Percentiles rank a stretch among this genome's conserved stretches.
Evolutionary conservation across 2,113 vertebrate species (phyloP).

Genomic region (Nymphicus hollandicus): DNA sequence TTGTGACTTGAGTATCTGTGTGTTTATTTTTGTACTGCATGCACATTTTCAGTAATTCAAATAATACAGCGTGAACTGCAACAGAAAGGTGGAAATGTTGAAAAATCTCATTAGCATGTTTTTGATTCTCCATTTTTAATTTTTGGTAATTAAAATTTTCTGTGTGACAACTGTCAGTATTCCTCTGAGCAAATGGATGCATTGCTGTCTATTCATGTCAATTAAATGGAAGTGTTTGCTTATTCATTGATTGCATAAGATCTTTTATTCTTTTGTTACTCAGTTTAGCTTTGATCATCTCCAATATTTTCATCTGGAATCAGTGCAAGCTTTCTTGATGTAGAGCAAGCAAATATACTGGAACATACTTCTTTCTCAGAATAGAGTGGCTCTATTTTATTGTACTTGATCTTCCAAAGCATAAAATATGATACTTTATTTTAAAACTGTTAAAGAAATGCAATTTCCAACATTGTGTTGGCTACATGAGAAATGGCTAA

Average conservation of each 20-base stretch:
- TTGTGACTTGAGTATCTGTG: background rate
- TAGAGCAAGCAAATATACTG: background rate
- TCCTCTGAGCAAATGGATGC: background rate
- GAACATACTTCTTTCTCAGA: background rate
- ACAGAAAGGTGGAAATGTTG: background rate
- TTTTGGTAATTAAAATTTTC: background rate
- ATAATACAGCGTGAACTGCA: background rate
- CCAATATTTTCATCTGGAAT: background rate
- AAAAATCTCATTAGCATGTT: background rate
- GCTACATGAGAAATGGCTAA: constrained; percentile 32
- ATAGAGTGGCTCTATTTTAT: background rate
- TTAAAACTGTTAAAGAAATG: background rate
- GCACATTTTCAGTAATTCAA: background rate
- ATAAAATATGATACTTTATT: background rate
- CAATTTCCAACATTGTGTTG: background rate
- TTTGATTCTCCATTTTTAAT: background rate
- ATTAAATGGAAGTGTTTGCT: background rate
- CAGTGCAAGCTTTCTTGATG: background rate
- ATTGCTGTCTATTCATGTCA: background rate
- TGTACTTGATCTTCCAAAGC: background rate
- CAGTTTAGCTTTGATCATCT: background rate
- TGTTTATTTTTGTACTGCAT: background rate
- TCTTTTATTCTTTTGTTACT: background rate
- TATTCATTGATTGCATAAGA: background rate
- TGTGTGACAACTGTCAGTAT: background rate